Base-by-base conservation (phyloP, 2,888 invertebrate genomes). In the Thumatha senex region DNA sequence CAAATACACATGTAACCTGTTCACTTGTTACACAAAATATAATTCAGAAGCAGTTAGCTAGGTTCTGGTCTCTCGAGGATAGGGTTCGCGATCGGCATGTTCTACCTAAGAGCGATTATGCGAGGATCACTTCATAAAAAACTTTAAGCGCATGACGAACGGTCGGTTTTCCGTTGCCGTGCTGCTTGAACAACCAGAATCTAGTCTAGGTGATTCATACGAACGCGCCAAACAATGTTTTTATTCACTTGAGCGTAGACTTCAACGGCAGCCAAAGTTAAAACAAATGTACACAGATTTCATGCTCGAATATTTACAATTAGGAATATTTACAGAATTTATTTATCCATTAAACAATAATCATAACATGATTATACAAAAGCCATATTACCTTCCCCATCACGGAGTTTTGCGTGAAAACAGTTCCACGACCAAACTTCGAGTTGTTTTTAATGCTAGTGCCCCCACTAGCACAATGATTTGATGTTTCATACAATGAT, bases 1-100 rank as follows among this genome's bases (percentile, higher is more conserved):
- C 10, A 41, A 7, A 31, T 41, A 10, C 0, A 1, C 9, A 10
- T 41, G 10, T 13, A n/a, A n/a, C n/a, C 31, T 29, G 41, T 31
- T 14, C 41, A 30, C n/a, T 2, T 2, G 4, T 41, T 41, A 10
- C 9, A 41, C 10, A 53, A 39, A 31, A 33, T 8, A 15, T 45
- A 10, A 15, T 46, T 30, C 42, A 51, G 40, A 39, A 11, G 38
- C 38, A 8, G 2, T 38, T 61, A 13, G 38, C 40, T 43, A 51
- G 50, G 0, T 61, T 61, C 48, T 58, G 56, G 56, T 38, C 49
- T 5, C 47, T 57, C 0, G 61, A 61, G 13, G 61, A 61, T 7
- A 40, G 3, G 3, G 1, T 31, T 38, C 40, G 18, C 36, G 13
- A 46, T 49, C 51, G 10, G 0, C 18, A 11, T 59, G 55, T 39